Conservation (phyloP, 2,113 vertebrate species). For the Spheniscus mendiculus region DNA sequence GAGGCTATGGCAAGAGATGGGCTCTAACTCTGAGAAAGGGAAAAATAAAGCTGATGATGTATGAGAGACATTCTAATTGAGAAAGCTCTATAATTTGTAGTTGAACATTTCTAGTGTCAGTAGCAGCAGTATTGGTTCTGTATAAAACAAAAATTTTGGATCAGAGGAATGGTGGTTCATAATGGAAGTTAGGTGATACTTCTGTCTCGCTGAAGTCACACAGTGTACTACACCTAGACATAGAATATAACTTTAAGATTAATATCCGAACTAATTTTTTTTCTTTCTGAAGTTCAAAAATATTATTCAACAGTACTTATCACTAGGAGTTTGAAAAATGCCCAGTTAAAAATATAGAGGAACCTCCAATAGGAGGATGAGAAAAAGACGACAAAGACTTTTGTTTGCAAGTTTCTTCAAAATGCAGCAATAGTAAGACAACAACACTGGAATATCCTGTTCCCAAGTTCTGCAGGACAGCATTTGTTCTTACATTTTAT, state of each 20-base stretch:
- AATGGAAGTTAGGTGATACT: not conserved
- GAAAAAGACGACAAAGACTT: not conserved
- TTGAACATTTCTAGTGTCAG: not conserved
- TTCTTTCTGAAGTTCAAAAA: not conserved
- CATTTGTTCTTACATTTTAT: not conserved
- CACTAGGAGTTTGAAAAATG: not conserved
- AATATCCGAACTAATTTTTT: not conserved
- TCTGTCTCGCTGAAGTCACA: accelerated
- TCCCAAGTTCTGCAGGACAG: not conserved
- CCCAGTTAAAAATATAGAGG: not conserved
- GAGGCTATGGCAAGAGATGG: not conserved
- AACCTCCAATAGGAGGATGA: not conserved
- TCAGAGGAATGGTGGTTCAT: not conserved
- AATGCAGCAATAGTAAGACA: not conserved
- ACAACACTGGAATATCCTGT: not conserved
- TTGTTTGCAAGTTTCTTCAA: not conserved
- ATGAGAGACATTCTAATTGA: not conserved
- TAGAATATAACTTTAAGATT: not conserved
- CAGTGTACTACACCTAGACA: not conserved
- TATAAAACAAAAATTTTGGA: not conserved
- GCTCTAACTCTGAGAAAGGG: not conserved
- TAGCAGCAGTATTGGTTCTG: not conserved
- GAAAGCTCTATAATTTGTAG: not conserved
- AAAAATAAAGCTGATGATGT: not conserved
- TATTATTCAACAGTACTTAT: not conserved